These are phyloP conservation scores for Forbesichthys papilliferus DNA, from an alignment of 2,113 vertebrate species.

Conservation along the genomic window DNA sequence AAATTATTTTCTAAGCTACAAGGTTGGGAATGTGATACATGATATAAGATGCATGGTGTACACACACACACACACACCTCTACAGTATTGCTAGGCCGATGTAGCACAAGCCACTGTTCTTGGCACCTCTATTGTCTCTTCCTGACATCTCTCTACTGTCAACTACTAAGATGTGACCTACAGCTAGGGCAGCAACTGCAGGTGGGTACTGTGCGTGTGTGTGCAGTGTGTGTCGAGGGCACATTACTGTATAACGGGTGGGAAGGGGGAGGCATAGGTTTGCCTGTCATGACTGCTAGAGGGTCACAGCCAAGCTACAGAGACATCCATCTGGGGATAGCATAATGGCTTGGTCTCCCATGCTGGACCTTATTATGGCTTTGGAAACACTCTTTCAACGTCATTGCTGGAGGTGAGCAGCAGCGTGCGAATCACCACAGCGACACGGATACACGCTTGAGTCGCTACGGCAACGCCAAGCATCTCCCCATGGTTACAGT, in stretches of 20 bases:
- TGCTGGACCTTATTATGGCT: constrained; percentile 21
- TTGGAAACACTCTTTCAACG: constrained; percentile 46
- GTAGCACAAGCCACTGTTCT: constrained; percentile 11
- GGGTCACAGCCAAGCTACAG: constrained; percentile 1
- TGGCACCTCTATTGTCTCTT: constrained; percentile 28
- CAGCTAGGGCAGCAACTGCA: not conserved
- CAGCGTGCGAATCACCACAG: constrained; percentile 60
- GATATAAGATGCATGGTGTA: not conserved
- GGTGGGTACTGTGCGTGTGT: too few relatives aligned
- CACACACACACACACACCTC: not conserved
- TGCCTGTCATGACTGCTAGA: not conserved
- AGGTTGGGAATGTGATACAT: not conserved
- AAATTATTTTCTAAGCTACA: too few relatives aligned
- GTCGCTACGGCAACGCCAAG: constrained; percentile 62
- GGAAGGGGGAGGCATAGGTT: not conserved
- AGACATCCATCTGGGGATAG: not conserved
- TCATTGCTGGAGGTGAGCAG: constrained; percentile 49
- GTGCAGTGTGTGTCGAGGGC: not conserved
- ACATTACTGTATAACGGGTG: too few relatives aligned
- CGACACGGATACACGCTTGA: constrained; percentile 51
- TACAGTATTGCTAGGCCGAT: too few relatives aligned
- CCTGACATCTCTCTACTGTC: not conserved
- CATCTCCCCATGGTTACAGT: constrained; percentile 57
- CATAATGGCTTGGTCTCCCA: constrained; percentile 27
- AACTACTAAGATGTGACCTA: not conserved